Conservation (phyloP, 2,113 vertebrate species). For the Pipa parva region DNA sequence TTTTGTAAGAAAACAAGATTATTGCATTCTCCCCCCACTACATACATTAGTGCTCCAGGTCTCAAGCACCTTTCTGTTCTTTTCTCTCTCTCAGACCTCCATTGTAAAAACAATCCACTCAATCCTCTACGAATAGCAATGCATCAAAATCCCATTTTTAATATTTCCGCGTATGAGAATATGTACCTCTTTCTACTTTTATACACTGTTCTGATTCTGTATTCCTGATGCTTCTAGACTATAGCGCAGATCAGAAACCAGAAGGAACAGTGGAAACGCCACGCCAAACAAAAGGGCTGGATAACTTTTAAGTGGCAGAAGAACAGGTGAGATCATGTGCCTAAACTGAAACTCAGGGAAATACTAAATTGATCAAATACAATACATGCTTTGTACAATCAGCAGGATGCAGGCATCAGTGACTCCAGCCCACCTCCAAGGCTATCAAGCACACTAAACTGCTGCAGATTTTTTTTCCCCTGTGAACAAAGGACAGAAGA, state of each 20-base stretch:
- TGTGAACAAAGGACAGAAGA: conserved; percentile 6
- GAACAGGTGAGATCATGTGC: conserved; percentile 8
- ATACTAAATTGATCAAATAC: conserved; percentile 14
- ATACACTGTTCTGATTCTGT: too few species aligned
- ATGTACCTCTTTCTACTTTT: too few species aligned
- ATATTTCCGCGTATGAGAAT: too few species aligned
- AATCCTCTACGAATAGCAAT: too few species aligned
- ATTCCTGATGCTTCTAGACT: too few species aligned
- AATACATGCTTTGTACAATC: conserved; percentile 17
- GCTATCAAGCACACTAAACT: background rate
- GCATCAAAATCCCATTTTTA: too few species aligned
- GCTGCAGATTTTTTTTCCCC: conserved; percentile 1
- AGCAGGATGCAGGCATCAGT: conserved; percentile 12
- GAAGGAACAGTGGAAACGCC: conserved; percentile 1
- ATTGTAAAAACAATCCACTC: too few species aligned
- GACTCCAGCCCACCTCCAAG: conserved; percentile 13
- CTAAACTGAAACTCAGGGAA: conserved; percentile 2
- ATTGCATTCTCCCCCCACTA: too few species aligned
- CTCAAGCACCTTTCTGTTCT: too few species aligned
- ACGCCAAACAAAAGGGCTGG: conserved; percentile 17
- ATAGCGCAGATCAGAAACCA: background rate
- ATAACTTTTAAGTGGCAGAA: background rate
- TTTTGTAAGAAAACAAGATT: too few species aligned
- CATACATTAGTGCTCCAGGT: too few species aligned
- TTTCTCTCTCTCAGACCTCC: too few species aligned